Conservation (phyloP, 2,888 invertebrate species). For the Holacanthella duospinosa region DNA sequence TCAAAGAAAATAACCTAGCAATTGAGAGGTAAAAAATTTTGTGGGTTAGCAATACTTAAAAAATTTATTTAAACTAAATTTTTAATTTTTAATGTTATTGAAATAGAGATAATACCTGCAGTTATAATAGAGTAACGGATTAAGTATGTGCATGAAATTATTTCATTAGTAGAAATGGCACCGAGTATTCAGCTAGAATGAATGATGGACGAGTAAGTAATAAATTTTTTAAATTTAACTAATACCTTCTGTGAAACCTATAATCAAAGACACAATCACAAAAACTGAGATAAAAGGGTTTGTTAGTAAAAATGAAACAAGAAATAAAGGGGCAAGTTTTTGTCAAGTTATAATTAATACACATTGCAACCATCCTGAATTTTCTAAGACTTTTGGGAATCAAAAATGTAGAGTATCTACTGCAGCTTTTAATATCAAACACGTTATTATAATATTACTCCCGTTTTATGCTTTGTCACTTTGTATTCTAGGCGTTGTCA, state of each 20-base stretch:
- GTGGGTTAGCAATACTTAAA: slow-evolving; percentile 1
- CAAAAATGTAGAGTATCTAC: slow-evolving; percentile 25
- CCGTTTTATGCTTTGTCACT: no score
- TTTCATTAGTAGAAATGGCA: slow-evolving; percentile 1
- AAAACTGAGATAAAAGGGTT: slow-evolving; percentile 10
- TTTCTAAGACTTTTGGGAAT: slow-evolving; percentile 19
- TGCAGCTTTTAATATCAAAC: slow-evolving; percentile 18
- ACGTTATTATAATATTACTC: no score
- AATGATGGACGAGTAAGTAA: slow-evolving; percentile 26
- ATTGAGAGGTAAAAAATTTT: slow-evolving; percentile 16
- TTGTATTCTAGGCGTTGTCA: no score
- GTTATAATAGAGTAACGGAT: slow-evolving; percentile 14
- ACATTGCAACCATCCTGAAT: background rate
- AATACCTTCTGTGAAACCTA: slow-evolving; percentile 17
- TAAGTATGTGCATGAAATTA: slow-evolving; percentile 18
- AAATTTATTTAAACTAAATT: background rate
- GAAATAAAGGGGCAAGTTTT: slow-evolving; percentile 25
- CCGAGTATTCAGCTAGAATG: slow-evolving; percentile 22
- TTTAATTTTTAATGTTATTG: no score
- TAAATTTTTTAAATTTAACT: slow-evolving; percentile 24
- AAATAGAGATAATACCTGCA: no score
- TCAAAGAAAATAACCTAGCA: slow-evolving; percentile 21
- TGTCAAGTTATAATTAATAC: slow-evolving; percentile 22
- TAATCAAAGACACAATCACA: slow-evolving; percentile 5
- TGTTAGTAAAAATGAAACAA: slow-evolving; percentile 11